phyloP scores from a whole-genome alignment of 2,797 vertebrate species.

The Trichosurus vulpecula region DNA sequence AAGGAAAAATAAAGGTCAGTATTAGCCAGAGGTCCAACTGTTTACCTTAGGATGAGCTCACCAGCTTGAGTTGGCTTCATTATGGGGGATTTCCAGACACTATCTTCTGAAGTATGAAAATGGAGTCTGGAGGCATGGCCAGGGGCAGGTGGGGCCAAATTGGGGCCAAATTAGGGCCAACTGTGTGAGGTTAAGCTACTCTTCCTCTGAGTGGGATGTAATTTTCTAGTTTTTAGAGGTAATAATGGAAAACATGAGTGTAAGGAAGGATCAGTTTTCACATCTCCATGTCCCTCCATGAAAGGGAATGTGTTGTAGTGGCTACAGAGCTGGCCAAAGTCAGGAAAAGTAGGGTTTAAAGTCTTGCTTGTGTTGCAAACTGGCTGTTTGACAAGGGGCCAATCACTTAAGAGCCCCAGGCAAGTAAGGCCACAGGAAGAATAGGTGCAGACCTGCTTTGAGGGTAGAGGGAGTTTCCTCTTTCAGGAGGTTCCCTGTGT shows the following conservation, averaged over 20 bases:
- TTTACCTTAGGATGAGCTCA: neutral
- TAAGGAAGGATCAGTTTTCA: neutral
- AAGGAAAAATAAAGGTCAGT: neutral
- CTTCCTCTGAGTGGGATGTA: neutral
- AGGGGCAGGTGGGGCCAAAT: neutral
- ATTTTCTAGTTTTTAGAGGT: neutral
- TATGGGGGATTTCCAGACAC: neutral
- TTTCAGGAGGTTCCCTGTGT: neutral
- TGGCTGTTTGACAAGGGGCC: neutral
- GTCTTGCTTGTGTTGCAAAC: neutral
- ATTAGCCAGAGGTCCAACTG: no score
- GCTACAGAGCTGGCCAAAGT: neutral
- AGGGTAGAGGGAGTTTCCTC: neutral
- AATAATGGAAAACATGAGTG: fast-evolving
- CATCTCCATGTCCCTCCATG: neutral
- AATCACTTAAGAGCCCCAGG: neutral
- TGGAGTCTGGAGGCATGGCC: fast-evolving
- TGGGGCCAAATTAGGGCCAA: neutral
- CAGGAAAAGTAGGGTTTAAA: neutral
- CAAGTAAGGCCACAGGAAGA: neutral
- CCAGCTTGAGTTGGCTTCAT: neutral
- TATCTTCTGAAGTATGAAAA: neutral
- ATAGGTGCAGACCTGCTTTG: neutral
- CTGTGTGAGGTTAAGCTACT: neutral
- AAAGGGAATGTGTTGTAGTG: neutral